A percentile compares a stretch with the other conserved stretches of the same genome.
These are phyloP conservation scores for Choristoneura rosaceana DNA, from an alignment of 2,888 invertebrate genomes.

Conservation along the genomic window DNA sequence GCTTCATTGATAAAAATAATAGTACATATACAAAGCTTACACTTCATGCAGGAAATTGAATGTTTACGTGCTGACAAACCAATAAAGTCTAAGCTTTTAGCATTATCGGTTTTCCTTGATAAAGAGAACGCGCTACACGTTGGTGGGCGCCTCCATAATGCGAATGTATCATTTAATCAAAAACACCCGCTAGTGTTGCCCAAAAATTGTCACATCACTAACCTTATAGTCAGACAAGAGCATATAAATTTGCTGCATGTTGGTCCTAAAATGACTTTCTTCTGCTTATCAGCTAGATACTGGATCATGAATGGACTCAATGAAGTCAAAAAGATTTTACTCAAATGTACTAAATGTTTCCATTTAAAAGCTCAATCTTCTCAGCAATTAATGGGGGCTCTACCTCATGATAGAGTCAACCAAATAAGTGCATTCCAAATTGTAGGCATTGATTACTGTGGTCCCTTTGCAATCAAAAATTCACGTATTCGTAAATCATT, in stretches of 20 bases:
- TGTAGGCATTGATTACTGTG: neutral
- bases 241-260: neutral
- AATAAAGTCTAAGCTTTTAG: neutral
- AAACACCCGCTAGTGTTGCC: constrained; percentile 1
- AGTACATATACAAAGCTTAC: neutral
- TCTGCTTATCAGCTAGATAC: neutral
- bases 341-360: constrained; percentile 3
- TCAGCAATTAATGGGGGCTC: constrained; percentile 12
- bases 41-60: neutral
- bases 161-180: constrained; percentile 10
- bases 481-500: constrained; percentile 4
- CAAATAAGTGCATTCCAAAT: neutral
- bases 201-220: constrained; percentile 6
- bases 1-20: neutral
- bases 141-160: constrained; percentile 8
- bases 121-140: neutral
- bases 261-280: constrained; percentile 3
- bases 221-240: neutral
- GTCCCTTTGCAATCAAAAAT: neutral
- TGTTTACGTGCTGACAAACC: neutral
- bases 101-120: neutral
- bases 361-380: neutral
- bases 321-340: constrained; percentile 1
- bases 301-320: neutral
- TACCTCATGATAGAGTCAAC: constrained; percentile 6